Evolutionary conservation across 2,888 invertebrate species (phyloP).

Genomic region (Oasisia sp.): DNA sequence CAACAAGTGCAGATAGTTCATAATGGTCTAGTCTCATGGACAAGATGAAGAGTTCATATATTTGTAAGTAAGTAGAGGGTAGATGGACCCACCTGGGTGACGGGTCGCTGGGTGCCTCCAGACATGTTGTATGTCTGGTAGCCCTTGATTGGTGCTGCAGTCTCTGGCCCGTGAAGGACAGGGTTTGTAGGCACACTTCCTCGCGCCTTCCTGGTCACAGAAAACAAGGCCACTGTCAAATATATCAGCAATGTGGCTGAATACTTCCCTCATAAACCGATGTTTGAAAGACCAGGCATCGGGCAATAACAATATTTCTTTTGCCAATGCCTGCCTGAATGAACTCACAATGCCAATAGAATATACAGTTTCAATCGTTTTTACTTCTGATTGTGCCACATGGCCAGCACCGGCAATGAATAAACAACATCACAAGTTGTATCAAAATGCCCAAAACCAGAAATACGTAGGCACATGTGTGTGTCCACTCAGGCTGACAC

Average conservation of each 20-base stretch:
- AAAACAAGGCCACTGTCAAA: background rate
- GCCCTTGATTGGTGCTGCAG: conserved; percentile 7
- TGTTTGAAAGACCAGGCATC: too few relatives aligned
- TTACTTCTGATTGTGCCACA: too few relatives aligned
- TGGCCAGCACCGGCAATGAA: too few relatives aligned
- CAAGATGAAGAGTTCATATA: background rate
- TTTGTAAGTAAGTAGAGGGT: background rate
- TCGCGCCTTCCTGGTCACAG: conserved; percentile 32
- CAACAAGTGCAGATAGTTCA: background rate
- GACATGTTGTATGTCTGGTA: conserved; percentile 38
- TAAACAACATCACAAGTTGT: too few relatives aligned
- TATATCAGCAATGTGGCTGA: background rate
- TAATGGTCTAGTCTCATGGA: background rate
- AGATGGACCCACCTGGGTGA: background rate
- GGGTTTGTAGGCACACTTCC: conserved; percentile 34
- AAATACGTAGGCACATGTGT: background rate
- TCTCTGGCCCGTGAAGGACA: conserved; percentile 21
- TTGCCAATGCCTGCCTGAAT: background rate
- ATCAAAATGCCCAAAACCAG: background rate
- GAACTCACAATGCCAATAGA: background rate
- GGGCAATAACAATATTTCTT: background rate
- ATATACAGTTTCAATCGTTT: background rate
- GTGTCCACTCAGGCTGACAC: background rate
- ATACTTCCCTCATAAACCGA: too few relatives aligned
- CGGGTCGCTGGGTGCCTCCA: conserved; percentile 24